Conservation (phyloP, 2,888 invertebrate species). For the Hedya salicella region DNA sequence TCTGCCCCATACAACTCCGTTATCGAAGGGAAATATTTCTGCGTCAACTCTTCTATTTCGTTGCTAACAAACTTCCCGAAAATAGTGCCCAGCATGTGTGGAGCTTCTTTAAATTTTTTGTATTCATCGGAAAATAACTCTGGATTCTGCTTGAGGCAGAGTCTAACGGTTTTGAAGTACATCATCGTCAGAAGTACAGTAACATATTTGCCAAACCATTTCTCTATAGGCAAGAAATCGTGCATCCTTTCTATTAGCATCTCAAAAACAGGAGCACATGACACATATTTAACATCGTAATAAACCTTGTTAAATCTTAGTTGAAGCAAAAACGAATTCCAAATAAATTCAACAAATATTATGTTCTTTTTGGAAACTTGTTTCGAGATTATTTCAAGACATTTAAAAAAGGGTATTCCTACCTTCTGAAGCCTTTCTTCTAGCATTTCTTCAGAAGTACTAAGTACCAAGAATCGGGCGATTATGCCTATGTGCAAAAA, state of each 20-base stretch:
- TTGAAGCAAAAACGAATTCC: slow-evolving; percentile 50
- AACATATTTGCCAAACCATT: slow-evolving; percentile 59
- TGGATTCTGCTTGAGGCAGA: slow-evolving; percentile 12
- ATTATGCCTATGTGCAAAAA: slow-evolving; percentile 55
- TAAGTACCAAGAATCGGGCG: slow-evolving; percentile 59
- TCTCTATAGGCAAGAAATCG: slow-evolving; percentile 57
- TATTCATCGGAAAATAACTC: slow-evolving; percentile 31
- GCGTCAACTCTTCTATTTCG: slow-evolving; percentile 55
- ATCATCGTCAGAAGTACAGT: slow-evolving; percentile 41
- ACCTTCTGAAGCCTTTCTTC: slow-evolving; percentile 52
- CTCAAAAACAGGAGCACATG: slow-evolving; percentile 59
- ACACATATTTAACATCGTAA: slow-evolving; percentile 54
- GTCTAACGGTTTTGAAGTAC: slow-evolving; percentile 18
- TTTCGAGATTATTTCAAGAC: slow-evolving; percentile 48
- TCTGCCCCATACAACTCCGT: slow-evolving; percentile 54
- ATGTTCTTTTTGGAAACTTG: slow-evolving; percentile 24
- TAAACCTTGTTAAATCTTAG: slow-evolving; percentile 60
- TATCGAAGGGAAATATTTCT: slow-evolving; percentile 60
- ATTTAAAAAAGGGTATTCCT: slow-evolving; percentile 56
- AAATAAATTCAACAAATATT: background rate
- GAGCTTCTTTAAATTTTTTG: slow-evolving; percentile 24
- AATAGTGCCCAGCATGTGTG: slow-evolving; percentile 31
- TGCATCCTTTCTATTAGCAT: slow-evolving; percentile 54
- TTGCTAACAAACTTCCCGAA: slow-evolving; percentile 53
- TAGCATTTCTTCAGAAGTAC: slow-evolving; percentile 53